phyloP scores from a whole-genome alignment of 2,888 invertebrate genomes.

The Phoronis australis region DNA sequence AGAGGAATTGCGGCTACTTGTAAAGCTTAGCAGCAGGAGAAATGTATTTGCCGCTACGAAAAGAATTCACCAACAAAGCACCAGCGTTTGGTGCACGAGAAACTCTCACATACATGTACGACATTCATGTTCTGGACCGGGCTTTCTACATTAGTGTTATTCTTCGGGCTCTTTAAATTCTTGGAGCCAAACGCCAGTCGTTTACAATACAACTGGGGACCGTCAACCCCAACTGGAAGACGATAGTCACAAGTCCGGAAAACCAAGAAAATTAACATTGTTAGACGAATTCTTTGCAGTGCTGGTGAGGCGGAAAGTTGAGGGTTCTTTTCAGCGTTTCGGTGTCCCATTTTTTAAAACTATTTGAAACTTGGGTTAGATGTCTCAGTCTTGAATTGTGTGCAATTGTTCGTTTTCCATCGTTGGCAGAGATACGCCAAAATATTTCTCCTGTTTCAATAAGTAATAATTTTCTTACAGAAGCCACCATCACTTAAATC shows the following conservation, averaged over 20 bases:
- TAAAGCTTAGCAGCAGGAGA: too few relatives aligned
- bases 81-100: not conserved
- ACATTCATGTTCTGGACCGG: slow-evolving; percentile 6
- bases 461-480: slow-evolving; percentile 11
- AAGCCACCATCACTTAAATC: slow-evolving; percentile 7
- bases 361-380: slow-evolving; percentile 13
- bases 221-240: not conserved
- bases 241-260: slow-evolving; percentile 2
- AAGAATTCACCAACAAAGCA: too few relatives aligned
- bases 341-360: slow-evolving; percentile 7
- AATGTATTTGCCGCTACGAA: too few relatives aligned
- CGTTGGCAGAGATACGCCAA: slow-evolving; percentile 3
- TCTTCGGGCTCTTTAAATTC: slow-evolving; percentile 9
- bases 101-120: not conserved
- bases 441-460: slow-evolving; percentile 11
- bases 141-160: slow-evolving; percentile 3
- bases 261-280: not conserved
- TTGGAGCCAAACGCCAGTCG: slow-evolving; percentile 7
- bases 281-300: slow-evolving; percentile 12
- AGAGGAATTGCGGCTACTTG: too few relatives aligned
- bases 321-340: slow-evolving; percentile 10
- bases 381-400: slow-evolving; percentile 8
- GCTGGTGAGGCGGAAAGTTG: slow-evolving; percentile 12
- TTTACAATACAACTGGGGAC: too few relatives aligned
- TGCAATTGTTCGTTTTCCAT: slow-evolving; percentile 5